Percentiles rank a stretch among this genome's conserved stretches.
phyloP scores from a whole-genome alignment of 2,113 vertebrate species.

The Lontra canadensis region DNA sequence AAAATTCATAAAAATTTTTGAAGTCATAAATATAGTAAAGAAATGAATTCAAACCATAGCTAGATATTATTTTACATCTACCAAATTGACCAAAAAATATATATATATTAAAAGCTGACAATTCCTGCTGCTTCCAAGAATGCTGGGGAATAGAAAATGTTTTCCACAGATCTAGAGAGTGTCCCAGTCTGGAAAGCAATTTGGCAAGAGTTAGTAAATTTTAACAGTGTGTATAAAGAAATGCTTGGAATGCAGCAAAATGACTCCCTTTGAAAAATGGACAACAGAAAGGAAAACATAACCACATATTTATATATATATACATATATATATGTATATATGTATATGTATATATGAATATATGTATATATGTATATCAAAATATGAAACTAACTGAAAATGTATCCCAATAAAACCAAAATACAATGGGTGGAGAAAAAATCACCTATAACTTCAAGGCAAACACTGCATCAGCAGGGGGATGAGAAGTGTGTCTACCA shows the following conservation, averaged over 20 bases:
- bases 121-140: background rate
- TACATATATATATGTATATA: background rate
- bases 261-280: background rate
- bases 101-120: background rate
- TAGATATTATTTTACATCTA: background rate
- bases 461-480: background rate
- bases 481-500: background rate
- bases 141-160: background rate
- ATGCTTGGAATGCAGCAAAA: background rate
- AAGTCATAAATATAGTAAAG: background rate
- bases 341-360: too few relatives aligned
- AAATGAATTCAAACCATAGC: background rate
- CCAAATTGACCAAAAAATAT: background rate
- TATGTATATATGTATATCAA: background rate
- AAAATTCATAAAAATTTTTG: background rate
- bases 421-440: background rate
- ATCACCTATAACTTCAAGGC: background rate
- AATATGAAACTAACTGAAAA: background rate
- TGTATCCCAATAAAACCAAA: background rate
- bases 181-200: background rate
- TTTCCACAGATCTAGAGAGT: background rate
- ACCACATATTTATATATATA: background rate
- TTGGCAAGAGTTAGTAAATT: background rate
- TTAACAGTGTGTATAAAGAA: background rate
- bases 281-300: background rate